Percentiles rank a stretch among this genome's conserved stretches.
phyloP scores from a whole-genome alignment of 2,888 invertebrate genomes.

The Nomada fabriciana region DNA sequence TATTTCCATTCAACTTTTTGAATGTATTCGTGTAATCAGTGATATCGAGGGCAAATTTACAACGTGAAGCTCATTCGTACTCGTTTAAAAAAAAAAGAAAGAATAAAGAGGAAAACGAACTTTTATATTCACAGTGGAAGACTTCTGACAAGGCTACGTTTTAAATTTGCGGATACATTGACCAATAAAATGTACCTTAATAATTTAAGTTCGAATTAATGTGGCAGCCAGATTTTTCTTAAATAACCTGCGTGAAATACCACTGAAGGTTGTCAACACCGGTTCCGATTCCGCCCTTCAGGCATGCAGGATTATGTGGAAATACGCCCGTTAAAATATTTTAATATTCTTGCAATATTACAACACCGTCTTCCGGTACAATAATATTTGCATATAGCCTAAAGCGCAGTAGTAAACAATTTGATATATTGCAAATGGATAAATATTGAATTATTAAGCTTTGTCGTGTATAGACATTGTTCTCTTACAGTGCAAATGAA shows the following conservation, averaged over 20 bases:
- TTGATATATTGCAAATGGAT: slow-evolving; percentile 45
- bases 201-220: slow-evolving; percentile 9
- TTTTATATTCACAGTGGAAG: background rate
- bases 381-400: slow-evolving; percentile 75
- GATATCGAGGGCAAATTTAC: slow-evolving; percentile 18
- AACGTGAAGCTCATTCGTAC: background rate
- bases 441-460: slow-evolving; percentile 66
- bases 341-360: slow-evolving; percentile 79
- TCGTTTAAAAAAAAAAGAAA: background rate
- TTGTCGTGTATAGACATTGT: slow-evolving; percentile 48
- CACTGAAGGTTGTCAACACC: background rate
- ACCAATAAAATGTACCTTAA: slow-evolving; percentile 3
- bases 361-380: slow-evolving; percentile 82
- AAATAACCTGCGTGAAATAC: too few relatives aligned
- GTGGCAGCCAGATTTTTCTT: background rate
- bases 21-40: background rate
- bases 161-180: slow-evolving; percentile 22
- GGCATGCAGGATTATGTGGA: slow-evolving; percentile 71
- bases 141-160: slow-evolving; percentile 4
- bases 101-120: background rate
- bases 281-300: slow-evolving; percentile 23
- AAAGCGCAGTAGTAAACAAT: slow-evolving; percentile 66
- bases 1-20: slow-evolving; percentile 3
- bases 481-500: slow-evolving; percentile 55
- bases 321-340: slow-evolving; percentile 68